phyloP scores from a whole-genome alignment of 2,113 vertebrate genomes.

The Thermophis baileyi region DNA sequence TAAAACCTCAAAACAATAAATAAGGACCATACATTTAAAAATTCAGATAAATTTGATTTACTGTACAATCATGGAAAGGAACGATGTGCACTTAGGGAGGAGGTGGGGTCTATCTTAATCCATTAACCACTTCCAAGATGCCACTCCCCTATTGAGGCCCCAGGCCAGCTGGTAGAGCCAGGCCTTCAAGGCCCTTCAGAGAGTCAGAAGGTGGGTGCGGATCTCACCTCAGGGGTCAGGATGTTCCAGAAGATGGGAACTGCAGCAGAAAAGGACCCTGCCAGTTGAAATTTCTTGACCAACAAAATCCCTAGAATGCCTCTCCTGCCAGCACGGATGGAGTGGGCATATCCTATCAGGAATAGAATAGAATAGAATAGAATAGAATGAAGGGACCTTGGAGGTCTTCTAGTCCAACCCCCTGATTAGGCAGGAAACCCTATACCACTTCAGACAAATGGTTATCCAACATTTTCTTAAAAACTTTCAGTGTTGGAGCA shows the following conservation, averaged over 20 bases:
- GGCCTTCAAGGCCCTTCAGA: background rate
- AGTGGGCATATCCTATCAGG: background rate
- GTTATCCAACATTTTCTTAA: too few relatives aligned
- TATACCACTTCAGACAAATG: too few relatives aligned
- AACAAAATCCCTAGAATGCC: background rate
- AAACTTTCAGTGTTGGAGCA: too few relatives aligned
- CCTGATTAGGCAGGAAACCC: too few relatives aligned
- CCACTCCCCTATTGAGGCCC: background rate
- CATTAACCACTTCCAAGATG: background rate
- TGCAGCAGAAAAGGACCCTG: background rate
- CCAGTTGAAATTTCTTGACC: background rate
- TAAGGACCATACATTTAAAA: background rate
- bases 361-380: too few relatives aligned
- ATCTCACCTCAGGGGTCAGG: background rate
- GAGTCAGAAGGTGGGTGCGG: background rate
- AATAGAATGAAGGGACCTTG: too few relatives aligned
- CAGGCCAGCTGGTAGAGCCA: background rate
- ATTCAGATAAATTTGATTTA: background rate
- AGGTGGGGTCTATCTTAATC: background rate
- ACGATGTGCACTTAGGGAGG: background rate
- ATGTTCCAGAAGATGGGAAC: background rate
- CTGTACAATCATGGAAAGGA: background rate
- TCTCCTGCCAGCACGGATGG: background rate
- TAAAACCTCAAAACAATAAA: background rate
- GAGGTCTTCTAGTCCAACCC: too few relatives aligned